Base-by-base conservation (phyloP, 2,113 vertebrate species). In the Lepisosteus oculatus region DNA sequence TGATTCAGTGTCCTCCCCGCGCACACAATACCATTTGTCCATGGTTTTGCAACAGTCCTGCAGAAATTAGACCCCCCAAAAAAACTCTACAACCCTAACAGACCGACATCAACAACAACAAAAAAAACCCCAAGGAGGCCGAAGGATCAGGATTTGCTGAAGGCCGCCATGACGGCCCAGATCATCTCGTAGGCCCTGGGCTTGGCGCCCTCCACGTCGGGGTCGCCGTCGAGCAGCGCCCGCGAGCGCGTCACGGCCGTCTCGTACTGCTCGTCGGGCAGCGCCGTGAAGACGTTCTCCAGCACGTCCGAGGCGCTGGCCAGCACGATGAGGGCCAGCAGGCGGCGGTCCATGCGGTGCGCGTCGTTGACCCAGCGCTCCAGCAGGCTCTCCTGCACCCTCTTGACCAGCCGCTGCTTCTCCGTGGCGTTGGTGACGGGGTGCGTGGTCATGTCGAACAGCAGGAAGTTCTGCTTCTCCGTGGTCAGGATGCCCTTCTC, bases 361-460 rank as follows among this genome's bases (percentile, higher is more conserved):
- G 89, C 86, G n/a, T 93, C 85, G 0, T 90, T 91, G 0, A 88
- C 86, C 94, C 94, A 95, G n/a, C 92, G 87, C 45, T 94, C 93
- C 67, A 95, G 84, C 2, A 95, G 71, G 2, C 86, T 85, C 4
- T 90, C 92, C 78, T 94, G 94, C 0, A 95, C 81, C 45, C 83
- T 90, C 68, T 79, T 86, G 29, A 95, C 76, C 77, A 95, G 73
- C 3, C 92, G 88, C 75, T 92, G 90, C 80, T 95, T 95, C 84
- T 94, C 91, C 0, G 84, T 83, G 65, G 74, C 67, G 12, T 94
- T 92, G 78, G 87, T 90, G 55, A 95, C 75, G 0, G 94, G 94
- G 80, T 95, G 94, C 0, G 94, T 95, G 67, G 94, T 95, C 93
- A 95, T 92, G 80, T 95, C 94, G 0, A 95, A 95, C 3, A 95